These are phyloP conservation scores for Loris lydekkerianus DNA, from an alignment of 2,797 vertebrate genomes.

Conservation along the genomic window DNA sequence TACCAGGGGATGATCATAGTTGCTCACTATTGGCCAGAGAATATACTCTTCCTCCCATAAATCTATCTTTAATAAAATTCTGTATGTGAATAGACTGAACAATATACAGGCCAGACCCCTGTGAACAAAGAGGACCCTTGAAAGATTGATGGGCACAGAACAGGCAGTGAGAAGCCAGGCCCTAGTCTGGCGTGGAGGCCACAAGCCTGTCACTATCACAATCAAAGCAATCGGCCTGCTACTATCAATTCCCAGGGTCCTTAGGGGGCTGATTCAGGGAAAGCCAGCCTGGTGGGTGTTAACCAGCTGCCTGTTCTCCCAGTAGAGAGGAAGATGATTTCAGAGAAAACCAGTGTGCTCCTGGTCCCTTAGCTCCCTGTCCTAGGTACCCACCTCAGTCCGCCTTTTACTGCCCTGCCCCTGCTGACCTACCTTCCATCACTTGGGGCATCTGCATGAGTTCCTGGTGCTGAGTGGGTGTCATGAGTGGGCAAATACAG, in stretches of 20 bases:
- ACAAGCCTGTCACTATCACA: not conserved
- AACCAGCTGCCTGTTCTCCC: not conserved
- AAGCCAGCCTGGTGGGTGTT: not conserved
- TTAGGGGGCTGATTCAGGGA: not conserved
- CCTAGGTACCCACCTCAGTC: not conserved
- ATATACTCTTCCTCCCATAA: not conserved
- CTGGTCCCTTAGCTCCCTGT: not conserved
- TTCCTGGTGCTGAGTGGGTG: not conserved
- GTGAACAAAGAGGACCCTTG: not conserved
- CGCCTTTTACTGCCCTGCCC: not conserved
- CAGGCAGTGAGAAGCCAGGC: not conserved
- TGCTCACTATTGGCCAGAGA: not conserved
- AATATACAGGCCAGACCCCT: not conserved
- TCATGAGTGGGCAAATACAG: not conserved
- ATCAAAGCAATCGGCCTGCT: not conserved
- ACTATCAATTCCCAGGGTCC: not conserved
- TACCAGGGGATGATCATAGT: not conserved
- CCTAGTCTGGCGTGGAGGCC: not conserved
- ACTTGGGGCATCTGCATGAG: not conserved
- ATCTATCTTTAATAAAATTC: conserved; percentile 1
- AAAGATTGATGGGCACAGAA: not conserved
- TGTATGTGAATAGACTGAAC: not conserved
- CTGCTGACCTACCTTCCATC: not conserved
- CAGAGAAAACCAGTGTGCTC: conserved; percentile 4
- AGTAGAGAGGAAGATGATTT: not conserved